Base-by-base conservation (phyloP, 2,888 invertebrate species). In the Orthosia gracilis region DNA sequence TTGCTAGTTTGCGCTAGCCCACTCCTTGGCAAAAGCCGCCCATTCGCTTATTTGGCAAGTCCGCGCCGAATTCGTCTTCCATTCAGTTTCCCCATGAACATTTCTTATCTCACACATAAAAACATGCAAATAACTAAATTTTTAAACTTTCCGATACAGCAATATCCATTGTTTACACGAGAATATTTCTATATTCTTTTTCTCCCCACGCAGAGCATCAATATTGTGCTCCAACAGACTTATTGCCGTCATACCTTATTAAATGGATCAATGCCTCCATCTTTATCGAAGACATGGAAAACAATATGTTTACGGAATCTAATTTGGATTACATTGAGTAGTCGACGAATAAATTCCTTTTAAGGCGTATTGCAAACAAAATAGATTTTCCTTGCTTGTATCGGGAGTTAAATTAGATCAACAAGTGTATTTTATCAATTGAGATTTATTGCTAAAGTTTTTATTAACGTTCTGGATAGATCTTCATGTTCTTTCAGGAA, bases 301-400 rank as follows among this genome's bases (percentile, higher is more conserved):
- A 85, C 85, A 85, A 83, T 77, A 69, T 59, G 23, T 62, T 26
- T 4, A 40, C 1, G 21, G n/a, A 85, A 83, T 85, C 73, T 68
- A 69, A 83, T 85, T 85, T 83, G 50, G 23, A 71, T 67, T 59
- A 77, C 61, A 12, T 52, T 18, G 62, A 59, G 64, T 73, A 68
- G 17, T 13, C 57, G 40, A 12, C 31, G 68, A 40, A 75, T n/a
- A 80, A 54, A 75, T 69, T 31, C 71, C 67, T 65, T 80, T 67
- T 73, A 61, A 69, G 55, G n/a, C 47, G 13, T 55, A 52, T 31
- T 64, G 50, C 49, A 40, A 57, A 55, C 40, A 64, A 66, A 75
- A 82, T 73, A 71, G 62, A 65, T 58, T 80, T 69, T 69, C 68
- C 62, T 71, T 31, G 50, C 55, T 50, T 62, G 47, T 76, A 70